These are phyloP conservation scores for Drosophila pseudotakahashii DNA, from an alignment of 2,888 invertebrate genomes.

Conservation along the genomic window DNA sequence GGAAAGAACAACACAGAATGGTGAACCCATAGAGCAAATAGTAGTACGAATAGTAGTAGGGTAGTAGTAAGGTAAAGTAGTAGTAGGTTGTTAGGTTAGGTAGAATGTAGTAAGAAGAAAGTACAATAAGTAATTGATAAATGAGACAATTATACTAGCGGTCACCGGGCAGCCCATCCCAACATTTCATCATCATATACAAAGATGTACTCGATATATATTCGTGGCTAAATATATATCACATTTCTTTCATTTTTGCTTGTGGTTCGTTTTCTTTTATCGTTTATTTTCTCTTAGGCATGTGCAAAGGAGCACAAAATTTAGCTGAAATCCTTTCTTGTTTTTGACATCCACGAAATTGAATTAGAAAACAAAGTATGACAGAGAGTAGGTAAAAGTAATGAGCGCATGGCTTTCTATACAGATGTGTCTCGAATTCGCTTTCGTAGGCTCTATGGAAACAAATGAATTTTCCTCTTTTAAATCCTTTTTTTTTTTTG, in stretches of 20 bases:
- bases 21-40: slow-evolving; percentile 74
- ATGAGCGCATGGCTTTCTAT: slow-evolving; percentile 57
- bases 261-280: slow-evolving; percentile 34
- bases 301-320: slow-evolving; percentile 52
- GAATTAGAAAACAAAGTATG: slow-evolving; percentile 64
- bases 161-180: slow-evolving; percentile 85
- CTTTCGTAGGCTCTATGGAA: slow-evolving; percentile 41
- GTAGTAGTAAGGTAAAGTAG: slow-evolving; percentile 52
- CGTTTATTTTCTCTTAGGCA: slow-evolving; percentile 33
- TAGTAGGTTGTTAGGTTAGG: slow-evolving; percentile 65
- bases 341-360: slow-evolving; percentile 53
- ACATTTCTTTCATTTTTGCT: slow-evolving; percentile 64
- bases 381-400: slow-evolving; percentile 66
- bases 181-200: slow-evolving; percentile 83
- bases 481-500: slow-evolving; percentile 20
- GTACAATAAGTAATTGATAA: slow-evolving; percentile 81
- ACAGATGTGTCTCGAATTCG: slow-evolving; percentile 59
- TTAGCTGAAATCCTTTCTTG: slow-evolving; percentile 62
- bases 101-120: slow-evolving; percentile 73
- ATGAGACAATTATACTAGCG: slow-evolving; percentile 84
- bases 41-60: slow-evolving; percentile 62
- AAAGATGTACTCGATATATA: slow-evolving; percentile 74
- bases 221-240: slow-evolving; percentile 68
- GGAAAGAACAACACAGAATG: slow-evolving; percentile 66
- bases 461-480: slow-evolving; percentile 42